Evolutionary conservation across 2,113 vertebrate species (phyloP), one percentile per base, ranked within the genome.

Genomic region (Perccottus glenii): DNA sequence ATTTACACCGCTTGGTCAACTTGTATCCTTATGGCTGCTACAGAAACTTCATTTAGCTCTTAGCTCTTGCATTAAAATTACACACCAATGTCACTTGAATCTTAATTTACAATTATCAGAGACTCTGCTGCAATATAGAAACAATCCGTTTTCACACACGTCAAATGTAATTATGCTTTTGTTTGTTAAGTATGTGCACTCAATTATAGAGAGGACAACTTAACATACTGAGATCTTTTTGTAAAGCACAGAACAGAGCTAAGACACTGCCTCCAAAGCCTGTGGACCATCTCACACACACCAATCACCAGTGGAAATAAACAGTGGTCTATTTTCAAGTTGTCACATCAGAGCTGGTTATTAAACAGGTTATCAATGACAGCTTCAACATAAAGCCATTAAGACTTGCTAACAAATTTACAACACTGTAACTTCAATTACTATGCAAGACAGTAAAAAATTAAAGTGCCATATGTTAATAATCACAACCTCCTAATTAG

Each of bases 401-500:
- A n/a, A 42, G 15, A 9, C 46, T 56, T 2, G 11, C 77, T 75
- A 67, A 78, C 67, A 75, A 63, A 87, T 84, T 82, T 78, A 84
- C 64, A 77, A 71, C 59, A 72, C 15, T 36, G n/a, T n/a, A 69
- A 45, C 60, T 74, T 70, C 82, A 86, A 89, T 85, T 85, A 86
- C 79, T 67, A 73, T 74, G 72, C 73, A 5, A 55, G 79, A 86
- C 77, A 67, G 65, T 84, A 55, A 57, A 61, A 80, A 64, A 87
- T 64, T 4, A 91, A 88, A 86, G 82, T 44, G 59, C 83, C 86
- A 85, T 82, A 80, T 86, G 89, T 79, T 80, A 87, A 87, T 88
- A 87, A 91, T 88, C 85, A 90, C 84, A 84, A 90, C 75, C 64
- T 88, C 76, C 82, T 90, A 87, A 90, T 91, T 88, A 89, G 84